Base-by-base conservation (phyloP, 2,113 vertebrate species). In the Urocitellus parryii region DNA sequence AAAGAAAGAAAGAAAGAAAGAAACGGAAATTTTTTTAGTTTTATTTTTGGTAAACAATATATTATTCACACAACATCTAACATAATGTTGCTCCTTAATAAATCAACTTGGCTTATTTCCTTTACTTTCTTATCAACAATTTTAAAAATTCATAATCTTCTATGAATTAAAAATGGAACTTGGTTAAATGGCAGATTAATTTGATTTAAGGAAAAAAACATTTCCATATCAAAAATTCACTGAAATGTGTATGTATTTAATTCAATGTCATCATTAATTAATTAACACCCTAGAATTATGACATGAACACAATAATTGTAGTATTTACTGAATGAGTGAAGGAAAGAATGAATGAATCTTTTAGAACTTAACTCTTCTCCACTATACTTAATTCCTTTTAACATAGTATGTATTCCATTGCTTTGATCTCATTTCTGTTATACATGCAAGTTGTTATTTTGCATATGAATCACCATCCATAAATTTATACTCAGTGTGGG, bases 381-480 rank as follows among this genome's bases (percentile, higher is more conserved):
- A 42, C 2, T 63, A 73, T 4, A 82, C 6, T 91, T 91, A 89
- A 45, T 42, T 1, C 14, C 65, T 94, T 45, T 88, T 86, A 86
- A 34, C 4, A 14, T 73, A 24, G 53, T 81, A 81, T 4, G 68
- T 7, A 92, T 90, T 94, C n/a, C 58, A 7, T 81, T 51, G 29
- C 25, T 95, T 90, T 90, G 9, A n/a, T 88, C 61, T 87, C 39
- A 70, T 61, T 72, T 92, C 67, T 80, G 4, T 80, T 80, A 85
- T 61, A 88, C 94, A 77, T 39, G 11, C 20, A 95, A 22, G 34
- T 94, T 94, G 29, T 78, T 81, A 45, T 90, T 96, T 88, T 88
- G 42, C 45, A 70, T 84, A 34, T 76, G 32, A 92, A 61, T 86
- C 48, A 77, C 76, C 27, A 65, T 45, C 12, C 8, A 85, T 72